phyloP scores from a whole-genome alignment of 2,888 invertebrate genomes.

The Acrobasis suavella region DNA sequence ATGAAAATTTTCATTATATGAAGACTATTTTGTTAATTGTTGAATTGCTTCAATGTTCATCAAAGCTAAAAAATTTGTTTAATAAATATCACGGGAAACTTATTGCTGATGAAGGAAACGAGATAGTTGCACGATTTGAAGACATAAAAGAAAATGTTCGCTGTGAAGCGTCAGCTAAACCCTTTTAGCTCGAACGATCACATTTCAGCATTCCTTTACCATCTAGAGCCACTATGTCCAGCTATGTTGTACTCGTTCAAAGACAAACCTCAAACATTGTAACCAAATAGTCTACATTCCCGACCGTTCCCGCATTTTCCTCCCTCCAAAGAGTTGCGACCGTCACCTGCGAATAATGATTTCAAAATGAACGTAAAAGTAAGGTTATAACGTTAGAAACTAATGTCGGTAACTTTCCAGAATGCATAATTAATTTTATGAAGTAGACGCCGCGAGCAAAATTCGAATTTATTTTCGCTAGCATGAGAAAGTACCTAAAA shows the following conservation, averaged over 20 bases:
- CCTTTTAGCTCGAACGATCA: too few relatives aligned
- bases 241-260: neutral
- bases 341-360: constrained; percentile 15
- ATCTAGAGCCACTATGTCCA: too few relatives aligned
- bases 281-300: neutral
- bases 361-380: constrained; percentile 11
- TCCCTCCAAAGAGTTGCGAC: neutral
- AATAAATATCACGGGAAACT: too few relatives aligned
- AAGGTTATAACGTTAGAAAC: constrained; percentile 14
- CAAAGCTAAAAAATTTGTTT: too few relatives aligned
- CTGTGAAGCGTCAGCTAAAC: too few relatives aligned
- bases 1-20: too few relatives aligned
- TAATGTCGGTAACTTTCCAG: constrained; percentile 14
- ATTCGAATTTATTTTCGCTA: constrained; percentile 19
- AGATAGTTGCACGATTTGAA: too few relatives aligned
- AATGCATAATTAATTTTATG: constrained; percentile 20
- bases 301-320: neutral
- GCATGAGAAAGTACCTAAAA: constrained; percentile 18
- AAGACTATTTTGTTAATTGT: too few relatives aligned
- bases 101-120: too few relatives aligned
- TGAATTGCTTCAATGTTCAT: too few relatives aligned
- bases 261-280: neutral
- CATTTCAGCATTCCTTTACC: too few relatives aligned
- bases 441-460: constrained; percentile 8
- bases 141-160: too few relatives aligned